A percentile compares a stretch with the other conserved stretches of the same genome.
Conservation (phyloP, 2,888 invertebrate genomes). For the Holacanthella duospinosa region DNA sequence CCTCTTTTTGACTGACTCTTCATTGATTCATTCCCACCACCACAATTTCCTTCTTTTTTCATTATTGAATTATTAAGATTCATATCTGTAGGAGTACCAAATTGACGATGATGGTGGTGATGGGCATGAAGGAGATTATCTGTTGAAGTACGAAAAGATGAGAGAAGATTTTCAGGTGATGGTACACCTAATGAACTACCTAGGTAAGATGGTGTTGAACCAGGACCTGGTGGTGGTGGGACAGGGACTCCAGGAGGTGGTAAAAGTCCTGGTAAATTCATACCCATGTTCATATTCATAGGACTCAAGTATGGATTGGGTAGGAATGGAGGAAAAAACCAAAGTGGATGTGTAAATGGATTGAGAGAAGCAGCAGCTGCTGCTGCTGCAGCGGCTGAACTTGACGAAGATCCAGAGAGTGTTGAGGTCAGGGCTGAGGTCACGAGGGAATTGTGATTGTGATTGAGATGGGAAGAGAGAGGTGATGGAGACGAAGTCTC, state of each 20-base stretch:
- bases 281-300: conserved; percentile 31
- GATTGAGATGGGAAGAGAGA: conserved; percentile 20
- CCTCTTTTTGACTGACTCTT: background rate
- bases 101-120: conserved; percentile 12
- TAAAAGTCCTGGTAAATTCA: conserved; percentile 13
- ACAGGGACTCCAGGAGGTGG: background rate
- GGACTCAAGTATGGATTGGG: conserved; percentile 36
- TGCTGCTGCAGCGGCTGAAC: conserved; percentile 28
- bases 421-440: conserved; percentile 9
- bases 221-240: conserved; percentile 10
- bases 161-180: background rate
- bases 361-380: conserved; percentile 33
- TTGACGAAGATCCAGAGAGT: conserved; percentile 17
- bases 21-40: conserved; percentile 12
- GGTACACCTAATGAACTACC: background rate
- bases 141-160: background rate
- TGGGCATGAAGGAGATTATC: conserved; percentile 17
- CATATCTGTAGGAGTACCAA: background rate
- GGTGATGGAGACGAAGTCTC: conserved; percentile 7
- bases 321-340: conserved; percentile 38
- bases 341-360: conserved; percentile 34
- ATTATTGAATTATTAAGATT: too few relatives aligned
- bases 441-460: conserved; percentile 18
- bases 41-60: conserved; percentile 13
- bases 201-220: background rate